phyloP scores from a whole-genome alignment of 2,888 invertebrate genomes.

The Ferdinandea cuprea region DNA sequence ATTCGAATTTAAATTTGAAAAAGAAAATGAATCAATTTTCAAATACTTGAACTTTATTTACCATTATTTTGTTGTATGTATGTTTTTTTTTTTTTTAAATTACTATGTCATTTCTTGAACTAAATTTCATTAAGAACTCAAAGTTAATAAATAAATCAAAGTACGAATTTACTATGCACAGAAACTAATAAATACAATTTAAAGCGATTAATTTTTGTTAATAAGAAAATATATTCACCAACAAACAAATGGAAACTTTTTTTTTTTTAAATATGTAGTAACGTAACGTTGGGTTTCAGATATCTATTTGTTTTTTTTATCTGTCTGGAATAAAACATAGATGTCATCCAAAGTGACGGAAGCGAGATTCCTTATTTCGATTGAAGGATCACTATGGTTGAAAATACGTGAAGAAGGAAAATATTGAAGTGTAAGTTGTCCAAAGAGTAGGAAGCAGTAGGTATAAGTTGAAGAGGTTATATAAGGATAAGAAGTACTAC shows the following conservation, averaged over 20 bases:
- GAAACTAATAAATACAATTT: constrained; percentile 34
- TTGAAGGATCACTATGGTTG: too few relatives aligned
- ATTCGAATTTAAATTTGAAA: constrained; percentile 73
- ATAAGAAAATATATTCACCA: not conserved
- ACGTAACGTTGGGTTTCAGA: too few relatives aligned
- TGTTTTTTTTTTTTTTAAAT: constrained; percentile 23
- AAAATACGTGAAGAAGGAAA: too few relatives aligned
- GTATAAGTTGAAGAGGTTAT: too few relatives aligned
- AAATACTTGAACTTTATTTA: constrained; percentile 46
- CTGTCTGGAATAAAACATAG: too few relatives aligned
- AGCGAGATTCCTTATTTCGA: too few relatives aligned
- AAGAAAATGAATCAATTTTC: constrained; percentile 70
- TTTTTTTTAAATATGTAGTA: not conserved
- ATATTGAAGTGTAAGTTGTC: too few relatives aligned
- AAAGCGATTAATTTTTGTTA: constrained; percentile 63
- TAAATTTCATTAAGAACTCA: not conserved
- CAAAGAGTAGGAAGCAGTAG: too few relatives aligned
- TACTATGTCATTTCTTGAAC: constrained; percentile 19
- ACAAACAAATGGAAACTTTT: constrained; percentile 35
- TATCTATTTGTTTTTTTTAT: too few relatives aligned
- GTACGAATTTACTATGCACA: constrained; percentile 28
- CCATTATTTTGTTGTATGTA: constrained; percentile 49
- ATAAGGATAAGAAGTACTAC: too few relatives aligned
- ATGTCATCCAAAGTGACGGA: too few relatives aligned
- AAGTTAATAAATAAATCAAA: constrained; percentile 16